Evolutionary conservation across 92 coral and sea anemone genomes (phyloP).

Genomic region (Porites rus): DNA sequence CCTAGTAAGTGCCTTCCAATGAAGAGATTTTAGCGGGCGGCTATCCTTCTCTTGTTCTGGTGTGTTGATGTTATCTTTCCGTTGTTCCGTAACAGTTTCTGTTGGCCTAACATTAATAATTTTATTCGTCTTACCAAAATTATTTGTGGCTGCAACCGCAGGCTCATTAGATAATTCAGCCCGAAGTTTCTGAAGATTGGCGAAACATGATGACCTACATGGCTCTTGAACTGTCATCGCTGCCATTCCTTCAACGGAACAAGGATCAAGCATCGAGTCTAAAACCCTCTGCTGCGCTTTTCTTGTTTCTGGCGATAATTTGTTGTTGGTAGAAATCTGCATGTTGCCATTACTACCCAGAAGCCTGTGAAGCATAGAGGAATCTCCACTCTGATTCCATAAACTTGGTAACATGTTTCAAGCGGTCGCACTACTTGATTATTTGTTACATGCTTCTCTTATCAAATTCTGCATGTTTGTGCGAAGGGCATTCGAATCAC

Average conservation of each 20-base stretch:
- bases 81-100: not conserved
- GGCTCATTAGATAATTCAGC: constrained; percentile 23
- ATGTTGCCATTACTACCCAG: constrained; percentile 4
- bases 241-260: constrained; percentile 11
- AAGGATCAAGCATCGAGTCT: constrained; percentile 30
- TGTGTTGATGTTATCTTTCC: not conserved
- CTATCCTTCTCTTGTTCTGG: not conserved
- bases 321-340: not conserved
- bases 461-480: not conserved
- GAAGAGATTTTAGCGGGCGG: constrained; percentile 45
- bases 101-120: constrained; percentile 4
- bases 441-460: not conserved
- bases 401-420: constrained; percentile 2
- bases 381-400: constrained; percentile 8
- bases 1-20: constrained; percentile 32
- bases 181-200: constrained; percentile 32
- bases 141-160: not conserved
- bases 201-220: constrained; percentile 21
- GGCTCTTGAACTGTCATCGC: constrained; percentile 19
- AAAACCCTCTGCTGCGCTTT: constrained; percentile 29
- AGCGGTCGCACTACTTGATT: not conserved
- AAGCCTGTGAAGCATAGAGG: constrained; percentile 20
- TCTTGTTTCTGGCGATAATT: constrained; percentile 2
- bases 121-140: not conserved
- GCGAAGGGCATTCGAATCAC: not conserved